Percentiles rank a stretch among this genome's conserved stretches.
Conservation (phyloP, 2,113 vertebrate species). For the Oncorhynchus masou region DNA sequence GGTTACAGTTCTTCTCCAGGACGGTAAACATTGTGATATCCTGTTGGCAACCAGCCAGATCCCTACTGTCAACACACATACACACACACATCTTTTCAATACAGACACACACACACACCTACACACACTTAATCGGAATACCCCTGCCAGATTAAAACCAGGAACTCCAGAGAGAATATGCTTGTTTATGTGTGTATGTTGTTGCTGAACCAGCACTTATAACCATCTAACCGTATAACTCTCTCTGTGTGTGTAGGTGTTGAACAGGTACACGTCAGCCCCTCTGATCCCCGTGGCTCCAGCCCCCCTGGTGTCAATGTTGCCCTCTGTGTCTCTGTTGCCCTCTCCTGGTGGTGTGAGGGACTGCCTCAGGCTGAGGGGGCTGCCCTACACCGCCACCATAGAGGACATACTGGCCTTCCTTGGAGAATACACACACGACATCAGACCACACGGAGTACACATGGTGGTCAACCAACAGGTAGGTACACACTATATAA, state of each 20-base stretch:
- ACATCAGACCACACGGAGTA: slow-evolving; percentile 91
- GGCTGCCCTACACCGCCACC: slow-evolving; percentile 89
- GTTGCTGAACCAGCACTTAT: not conserved
- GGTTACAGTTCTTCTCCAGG: slow-evolving; percentile 27
- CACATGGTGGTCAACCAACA: slow-evolving; percentile 98
- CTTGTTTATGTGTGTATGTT: not conserved
- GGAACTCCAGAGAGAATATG: not conserved
- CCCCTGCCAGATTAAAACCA: no score
- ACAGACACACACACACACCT: not conserved
- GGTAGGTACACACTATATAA: slow-evolving; percentile 68
- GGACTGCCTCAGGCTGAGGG: slow-evolving; percentile 89
- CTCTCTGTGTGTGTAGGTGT: slow-evolving; percentile 73
- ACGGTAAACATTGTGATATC: slow-evolving; percentile 58
- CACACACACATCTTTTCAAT: not conserved
- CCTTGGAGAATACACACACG: slow-evolving; percentile 88
- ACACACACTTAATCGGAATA: not conserved
- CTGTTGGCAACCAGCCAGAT: slow-evolving; percentile 51
- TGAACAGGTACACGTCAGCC: slow-evolving; percentile 89
- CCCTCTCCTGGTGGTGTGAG: slow-evolving; percentile 75
- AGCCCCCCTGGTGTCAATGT: slow-evolving; percentile 80
- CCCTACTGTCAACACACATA: slow-evolving; percentile 24
- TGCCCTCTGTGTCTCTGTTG: slow-evolving; percentile 82
- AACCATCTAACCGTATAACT: not conserved
- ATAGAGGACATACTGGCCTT: slow-evolving; percentile 95
- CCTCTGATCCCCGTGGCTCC: slow-evolving; percentile 84